Evolutionary conservation across 2,797 vertebrate species (phyloP), one percentile per base, ranked within the genome.

Genomic region (Alcedo atthis): DNA sequence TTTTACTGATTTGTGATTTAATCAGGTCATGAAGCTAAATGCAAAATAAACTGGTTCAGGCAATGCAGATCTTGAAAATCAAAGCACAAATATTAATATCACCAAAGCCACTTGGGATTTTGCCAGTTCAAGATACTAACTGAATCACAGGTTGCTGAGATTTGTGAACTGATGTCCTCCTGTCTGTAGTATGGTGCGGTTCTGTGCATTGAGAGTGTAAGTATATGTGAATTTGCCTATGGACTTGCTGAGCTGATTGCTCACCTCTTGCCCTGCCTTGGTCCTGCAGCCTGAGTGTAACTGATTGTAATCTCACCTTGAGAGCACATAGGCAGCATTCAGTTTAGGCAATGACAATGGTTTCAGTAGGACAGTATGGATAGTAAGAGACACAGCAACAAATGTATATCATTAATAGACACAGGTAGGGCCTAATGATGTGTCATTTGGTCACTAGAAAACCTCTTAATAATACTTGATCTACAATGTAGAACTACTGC

Each of bases 1-100:
- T 81, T 94, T 70, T 51, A 26, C n/a, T 83, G 58, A 55, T 43
- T 70, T 71, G 55, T 15, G 26, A 91, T 89, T 87, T 83, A 85
- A 83, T 83, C 21, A 69, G 59, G 16, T n/a, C 58, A 58, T 15
- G 42, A 33, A 62, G 24, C 7, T 40, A 51, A 76, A 61, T 20
- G 43, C 21, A 55, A 59, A 59, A 80, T 30, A 85, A 86, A 76
- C 70, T 54, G 16, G 15, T 53, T 81, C 32, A 70, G 76, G 26
- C 13, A 85, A 62, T 15, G 48, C 17, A 59, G 28, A 53, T 42
- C 19, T 81, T 63, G 55, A 84, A 84, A 87, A 61, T 33, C 12
- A 83, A 69, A 77, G 33, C 28, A 93, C 37, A 85, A 89, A 73
- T 8, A 12, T 49, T 66, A 28, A n/a, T 12, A 10, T n/a, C 43